Base-by-base conservation (phyloP, 2,113 vertebrate species). In the Caranx ignobilis region DNA sequence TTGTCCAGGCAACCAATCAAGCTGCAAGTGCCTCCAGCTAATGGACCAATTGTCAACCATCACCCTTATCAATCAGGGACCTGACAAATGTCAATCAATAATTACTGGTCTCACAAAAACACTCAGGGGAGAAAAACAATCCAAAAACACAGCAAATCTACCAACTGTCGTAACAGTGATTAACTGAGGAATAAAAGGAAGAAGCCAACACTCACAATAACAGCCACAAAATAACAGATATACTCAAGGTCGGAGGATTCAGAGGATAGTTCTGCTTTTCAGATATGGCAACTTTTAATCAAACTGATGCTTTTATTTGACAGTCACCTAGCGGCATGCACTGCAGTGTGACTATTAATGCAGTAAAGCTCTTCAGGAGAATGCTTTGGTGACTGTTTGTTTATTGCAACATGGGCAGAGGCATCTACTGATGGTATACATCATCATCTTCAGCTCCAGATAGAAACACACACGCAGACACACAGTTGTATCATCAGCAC, bases 51-150 rank as follows among this genome's bases (percentile, higher is more conserved):
- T 75, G 52, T 19, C 48, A 63, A 19, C 57, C 37, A 15, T 78
- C 75, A 50, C 26, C 41, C 10, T 5, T 35, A 61, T 87, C 54
- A 79, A 72, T 74, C 78, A 77, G 43, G 60, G 31, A 47, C 48
- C 48, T 63, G 55, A 69, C 66, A 47, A 52, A 77, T 31, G n/a
- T 77, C 76, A 66, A 67, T 83, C 65, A 64, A 35, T 78, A 83
- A 77, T 80, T 13, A 80, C 35, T 61, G 19, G 57, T 34, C 41
- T 71, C 18, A 52, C 19, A 56, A 60, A 69, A 48, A 54, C 45
- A 34, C 54, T 32, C 32, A 3, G 31, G 54, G 31, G 54, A 45
- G 63, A 31, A 48, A 56, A 72, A 64, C 32, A 6, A 56, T 43
- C 6, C 12, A 43, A 39, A 56, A 48, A 56, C 59, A 48, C 61